Base-by-base conservation (phyloP, 1,140 invertebrate genomes). In the Cyclargus thomasi region DNA sequence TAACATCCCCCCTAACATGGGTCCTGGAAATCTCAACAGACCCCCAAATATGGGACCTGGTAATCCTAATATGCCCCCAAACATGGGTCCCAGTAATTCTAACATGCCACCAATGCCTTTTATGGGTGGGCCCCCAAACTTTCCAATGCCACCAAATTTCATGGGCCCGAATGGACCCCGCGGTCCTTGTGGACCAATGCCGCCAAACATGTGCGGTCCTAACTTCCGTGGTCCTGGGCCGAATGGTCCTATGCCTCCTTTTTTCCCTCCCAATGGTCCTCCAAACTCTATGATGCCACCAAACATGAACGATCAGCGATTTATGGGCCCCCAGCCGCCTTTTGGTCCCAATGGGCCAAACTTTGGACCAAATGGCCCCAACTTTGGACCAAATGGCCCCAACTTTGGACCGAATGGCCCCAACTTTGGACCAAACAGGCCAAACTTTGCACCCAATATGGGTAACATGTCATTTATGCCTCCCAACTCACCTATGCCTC, bases 191-290 rank as follows among this genome's bases (percentile, higher is more conserved):
- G 80, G 82, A 21, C 76, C 80, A 20, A 82, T 83, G 77, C 79
- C 76, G 23, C 83, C 83, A 6, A 86, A 83, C 68, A 85, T 88
- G 81, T 81, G 82, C 68, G 78, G 79, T 14, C 82, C 83, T 29
- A 84, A 87, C 67, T 82, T 85, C 78, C 71, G 75, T 11, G 83
- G 78, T 0, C 77, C 79, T 39, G 79, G 86, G 11, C 86, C 86
- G 16, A 88, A 86, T 79, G 83, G 83, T 21, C 80, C 82, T 18
- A 86, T 89, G 83, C 82, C 81, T 17, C 85, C 85, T 21, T 88
- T 88, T 65, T 86, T 83, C 66, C 83, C 86, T 1, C 83, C 83
- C 10, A 86, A 85, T 77, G 83, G 80, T 21, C 82, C 81, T n/a
- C 76, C 79, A 29, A 85, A 83, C 70, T 73, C 81, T 0, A 82